Evolutionary conservation across 1,140 invertebrate genomes (phyloP), one percentile per base, ranked within the genome.

Genomic region (Achatina immaculata): DNA sequence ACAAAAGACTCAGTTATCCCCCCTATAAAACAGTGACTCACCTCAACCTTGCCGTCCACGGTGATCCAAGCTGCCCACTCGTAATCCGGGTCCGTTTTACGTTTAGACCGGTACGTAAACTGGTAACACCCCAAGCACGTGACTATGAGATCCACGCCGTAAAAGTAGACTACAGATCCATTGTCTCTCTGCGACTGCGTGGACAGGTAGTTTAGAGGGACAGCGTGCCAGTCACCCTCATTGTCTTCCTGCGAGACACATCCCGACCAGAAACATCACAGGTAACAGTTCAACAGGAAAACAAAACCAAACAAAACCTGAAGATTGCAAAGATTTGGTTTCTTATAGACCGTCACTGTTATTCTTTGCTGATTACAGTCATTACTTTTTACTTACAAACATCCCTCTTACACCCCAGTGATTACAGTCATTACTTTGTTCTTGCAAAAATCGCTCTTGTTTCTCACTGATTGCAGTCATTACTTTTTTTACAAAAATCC

Each of bases 201-300:
- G 40, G 34, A 36, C 40, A 14, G 68, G 68, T 21, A 40, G 6
- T 7, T 71, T 19, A 42, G 34, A 4, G 68, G 68, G 6, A 71
- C 38, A 11, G 21, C 68, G 38, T 71, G 68, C 68, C 68, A 71
- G 14, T 71, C 34, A 16, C 68, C 68, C 40, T 71, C 68, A 19
- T 16, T 71, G 40, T 71, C 14, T 19, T 71, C 40, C 68, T 71
- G 68, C n/a, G n/a, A n/a, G n/a, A n/a, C n/a, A n/a, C n/a, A n/a
- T n/a, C n/a, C n/a, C n/a, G 65, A 14, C 48, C 11, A 24, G 24
- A 24, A 24, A 51, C 24, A 24, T 11, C 11, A 51, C 24, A 24
- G 48, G 62, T 19, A 66, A 14, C 62, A 66, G 28, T 14, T 14
- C 11, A 51, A 11, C 11, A 24, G 11, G 11, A 51, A 51, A 51